These are phyloP conservation scores for Acomys russatus DNA, from an alignment of 2,797 vertebrate species.

Conservation along the genomic window DNA sequence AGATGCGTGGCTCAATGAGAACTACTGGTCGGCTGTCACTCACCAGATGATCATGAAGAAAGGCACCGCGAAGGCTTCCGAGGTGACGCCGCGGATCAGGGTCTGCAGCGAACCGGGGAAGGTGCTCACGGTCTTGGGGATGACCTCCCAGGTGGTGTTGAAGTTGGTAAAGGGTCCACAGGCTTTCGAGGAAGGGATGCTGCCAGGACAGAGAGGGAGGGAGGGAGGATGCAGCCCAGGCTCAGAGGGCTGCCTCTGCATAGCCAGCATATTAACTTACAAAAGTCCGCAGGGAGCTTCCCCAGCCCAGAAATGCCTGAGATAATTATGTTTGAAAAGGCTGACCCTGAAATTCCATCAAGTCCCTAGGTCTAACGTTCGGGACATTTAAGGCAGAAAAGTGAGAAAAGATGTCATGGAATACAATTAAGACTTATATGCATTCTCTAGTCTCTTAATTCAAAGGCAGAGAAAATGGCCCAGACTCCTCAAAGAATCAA, in stretches of 20 bases:
- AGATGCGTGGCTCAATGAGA: accelerated
- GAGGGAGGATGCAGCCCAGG: background rate
- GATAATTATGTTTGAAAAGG: background rate
- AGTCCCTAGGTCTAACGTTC: background rate
- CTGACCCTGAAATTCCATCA: slow-evolving; percentile 13
- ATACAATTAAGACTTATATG: background rate
- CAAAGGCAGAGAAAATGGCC: background rate
- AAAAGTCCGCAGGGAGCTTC: background rate
- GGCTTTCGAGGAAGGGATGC: slow-evolving; percentile 93
- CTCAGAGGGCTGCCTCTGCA: accelerated
- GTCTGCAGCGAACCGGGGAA: slow-evolving; percentile 87
- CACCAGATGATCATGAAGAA: slow-evolving; percentile 96
- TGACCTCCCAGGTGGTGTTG: slow-evolving; percentile 93
- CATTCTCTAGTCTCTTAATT: background rate
- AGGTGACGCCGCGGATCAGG: slow-evolving; percentile 89
- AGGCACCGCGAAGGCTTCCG: slow-evolving; percentile 95
- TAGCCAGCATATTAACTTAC: accelerated
- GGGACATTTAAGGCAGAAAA: background rate
- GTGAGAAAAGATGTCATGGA: background rate
- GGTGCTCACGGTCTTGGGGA: slow-evolving; percentile 88
- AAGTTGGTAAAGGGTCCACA: slow-evolving; percentile 95
- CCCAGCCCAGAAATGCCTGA: background rate
- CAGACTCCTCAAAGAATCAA: background rate
- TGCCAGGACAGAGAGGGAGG: slow-evolving; percentile 79
- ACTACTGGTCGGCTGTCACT: slow-evolving; percentile 75